These are phyloP conservation scores for Frieseomelitta varia DNA, from an alignment of 1,140 invertebrate species.

Conservation along the genomic window DNA sequence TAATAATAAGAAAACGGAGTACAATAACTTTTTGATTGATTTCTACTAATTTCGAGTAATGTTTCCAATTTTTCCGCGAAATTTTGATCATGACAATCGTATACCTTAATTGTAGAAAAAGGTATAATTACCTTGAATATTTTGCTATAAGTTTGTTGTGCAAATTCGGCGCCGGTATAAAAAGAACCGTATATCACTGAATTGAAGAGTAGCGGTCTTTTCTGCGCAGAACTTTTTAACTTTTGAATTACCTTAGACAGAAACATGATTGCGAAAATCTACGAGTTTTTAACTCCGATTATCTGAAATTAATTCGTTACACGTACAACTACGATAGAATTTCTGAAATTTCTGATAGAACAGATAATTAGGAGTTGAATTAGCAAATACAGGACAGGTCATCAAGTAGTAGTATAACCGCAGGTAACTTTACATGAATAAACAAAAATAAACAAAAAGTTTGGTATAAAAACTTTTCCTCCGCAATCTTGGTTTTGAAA, in stretches of 20 bases:
- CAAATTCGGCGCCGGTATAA: constrained; percentile 89
- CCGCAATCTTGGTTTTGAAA: too few relatives aligned
- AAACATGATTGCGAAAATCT: constrained; percentile 41
- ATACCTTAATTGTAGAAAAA: background rate
- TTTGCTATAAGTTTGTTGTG: constrained; percentile 87
- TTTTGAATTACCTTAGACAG: constrained; percentile 28
- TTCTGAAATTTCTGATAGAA: too few relatives aligned
- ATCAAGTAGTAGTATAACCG: too few relatives aligned
- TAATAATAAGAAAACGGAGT: background rate
- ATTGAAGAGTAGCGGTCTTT: constrained; percentile 87
- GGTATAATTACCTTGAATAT: constrained; percentile 61
- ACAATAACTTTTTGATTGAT: background rate
- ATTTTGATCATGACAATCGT: background rate
- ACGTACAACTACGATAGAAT: background rate
- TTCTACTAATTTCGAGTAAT: background rate
- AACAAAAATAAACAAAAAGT: background rate
- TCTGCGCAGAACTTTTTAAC: constrained; percentile 73
- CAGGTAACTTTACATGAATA: too few relatives aligned
- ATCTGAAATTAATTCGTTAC: constrained; percentile 19
- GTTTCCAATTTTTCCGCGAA: background rate
- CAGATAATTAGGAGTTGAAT: background rate
- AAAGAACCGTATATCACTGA: constrained; percentile 89
- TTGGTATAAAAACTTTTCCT: background rate
- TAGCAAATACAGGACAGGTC: background rate
- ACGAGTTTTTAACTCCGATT: background rate